Conservation (phyloP, 2,797 vertebrate genomes). For the Aplochiton taeniatus region DNA sequence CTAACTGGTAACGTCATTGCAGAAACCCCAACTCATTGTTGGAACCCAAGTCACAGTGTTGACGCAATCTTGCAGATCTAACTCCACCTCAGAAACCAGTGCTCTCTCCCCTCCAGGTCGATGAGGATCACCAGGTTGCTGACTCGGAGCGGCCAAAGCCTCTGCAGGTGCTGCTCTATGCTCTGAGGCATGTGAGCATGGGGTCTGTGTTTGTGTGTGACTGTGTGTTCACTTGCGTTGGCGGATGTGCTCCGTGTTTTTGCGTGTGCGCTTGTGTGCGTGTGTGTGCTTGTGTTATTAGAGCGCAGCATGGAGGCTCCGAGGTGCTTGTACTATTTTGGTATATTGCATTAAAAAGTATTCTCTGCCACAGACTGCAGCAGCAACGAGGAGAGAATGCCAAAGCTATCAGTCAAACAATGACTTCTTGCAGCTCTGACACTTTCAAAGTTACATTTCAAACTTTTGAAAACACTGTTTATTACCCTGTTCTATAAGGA, state of each 20-base stretch:
- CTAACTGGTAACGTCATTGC: too few species aligned
- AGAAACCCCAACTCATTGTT: too few species aligned
- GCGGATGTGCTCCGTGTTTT: constrained; percentile 22
- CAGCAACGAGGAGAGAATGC: constrained; percentile 39
- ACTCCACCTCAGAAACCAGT: too few species aligned
- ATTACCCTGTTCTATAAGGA: too few species aligned
- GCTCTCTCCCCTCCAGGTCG: too few species aligned
- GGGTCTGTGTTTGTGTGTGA: background rate
- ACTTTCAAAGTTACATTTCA: too few species aligned
- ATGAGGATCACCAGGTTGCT: too few species aligned
- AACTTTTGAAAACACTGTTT: too few species aligned
- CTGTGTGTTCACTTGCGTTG: background rate
- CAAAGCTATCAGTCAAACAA: constrained; percentile 16
- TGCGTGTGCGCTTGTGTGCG: constrained; percentile 16
- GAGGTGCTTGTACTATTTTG: constrained; percentile 45
- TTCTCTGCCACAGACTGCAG: constrained; percentile 6
- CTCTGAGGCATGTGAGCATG: too few species aligned
- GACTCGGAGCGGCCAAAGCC: background rate
- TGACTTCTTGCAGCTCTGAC: too few species aligned
- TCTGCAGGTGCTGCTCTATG: constrained; percentile 40
- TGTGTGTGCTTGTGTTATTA: constrained; percentile 45
- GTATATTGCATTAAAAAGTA: constrained; percentile 51
- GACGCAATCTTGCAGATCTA: too few species aligned
- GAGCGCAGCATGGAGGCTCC: constrained; percentile 49
- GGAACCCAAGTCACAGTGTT: too few species aligned